Conservation (phyloP, 1,140 invertebrate species). For the Platyscapa corneri region DNA sequence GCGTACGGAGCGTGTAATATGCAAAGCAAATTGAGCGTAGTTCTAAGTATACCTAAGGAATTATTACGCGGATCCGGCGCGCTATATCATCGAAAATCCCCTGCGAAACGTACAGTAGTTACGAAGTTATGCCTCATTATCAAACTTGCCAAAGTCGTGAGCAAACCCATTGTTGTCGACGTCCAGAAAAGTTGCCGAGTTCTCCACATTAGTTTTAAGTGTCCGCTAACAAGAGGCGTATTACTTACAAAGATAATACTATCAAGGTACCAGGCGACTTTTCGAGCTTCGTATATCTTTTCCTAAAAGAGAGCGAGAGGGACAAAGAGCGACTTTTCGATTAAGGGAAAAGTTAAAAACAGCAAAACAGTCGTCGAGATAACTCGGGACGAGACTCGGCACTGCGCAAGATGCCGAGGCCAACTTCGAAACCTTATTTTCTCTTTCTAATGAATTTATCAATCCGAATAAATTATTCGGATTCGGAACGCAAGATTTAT, state of each 20-base stretch:
- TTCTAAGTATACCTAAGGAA: background rate
- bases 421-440: background rate
- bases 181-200: background rate
- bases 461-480: background rate
- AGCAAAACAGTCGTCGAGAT: background rate
- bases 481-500: background rate
- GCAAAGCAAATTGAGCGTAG: background rate
- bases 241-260: constrained; percentile 10
- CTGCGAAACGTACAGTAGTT: background rate
- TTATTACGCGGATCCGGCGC: background rate
- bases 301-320: background rate
- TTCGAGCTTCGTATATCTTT: background rate
- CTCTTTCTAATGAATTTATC: background rate
- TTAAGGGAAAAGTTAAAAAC: too few relatives aligned
- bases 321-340: constrained; percentile 5
- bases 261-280: background rate
- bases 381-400: background rate
- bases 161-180: background rate
- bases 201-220: constrained; percentile 11
- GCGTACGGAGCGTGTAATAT: background rate
- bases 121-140: background rate
- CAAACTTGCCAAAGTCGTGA: background rate
- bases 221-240: background rate
- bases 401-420: background rate
- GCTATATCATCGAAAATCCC: background rate